These are phyloP conservation scores for Blera fallax DNA, from an alignment of 2,888 invertebrate species.

Conservation along the genomic window DNA sequence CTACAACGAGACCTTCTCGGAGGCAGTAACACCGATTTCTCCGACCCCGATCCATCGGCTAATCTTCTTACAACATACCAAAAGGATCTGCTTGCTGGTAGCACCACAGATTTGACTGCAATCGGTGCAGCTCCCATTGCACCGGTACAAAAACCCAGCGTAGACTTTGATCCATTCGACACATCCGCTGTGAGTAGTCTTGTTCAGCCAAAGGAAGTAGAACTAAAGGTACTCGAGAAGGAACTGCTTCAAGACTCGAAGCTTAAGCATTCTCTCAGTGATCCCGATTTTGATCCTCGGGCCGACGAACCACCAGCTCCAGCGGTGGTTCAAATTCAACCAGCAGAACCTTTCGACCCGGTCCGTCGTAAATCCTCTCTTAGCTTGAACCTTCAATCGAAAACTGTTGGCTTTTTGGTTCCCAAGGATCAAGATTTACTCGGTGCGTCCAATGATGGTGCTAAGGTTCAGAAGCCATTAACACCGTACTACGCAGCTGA, in stretches of 20 bases:
- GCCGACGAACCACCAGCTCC: slow-evolving; percentile 82
- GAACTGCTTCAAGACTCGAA: slow-evolving; percentile 86
- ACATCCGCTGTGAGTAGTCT: slow-evolving; percentile 89
- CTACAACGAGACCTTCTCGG: slow-evolving; percentile 84
- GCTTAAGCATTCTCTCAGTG: slow-evolving; percentile 84
- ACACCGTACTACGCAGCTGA: slow-evolving; percentile 89
- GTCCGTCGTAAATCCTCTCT: slow-evolving; percentile 85
- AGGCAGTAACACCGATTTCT: slow-evolving; percentile 76
- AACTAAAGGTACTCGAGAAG: slow-evolving; percentile 89
- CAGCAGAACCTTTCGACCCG: slow-evolving; percentile 75
- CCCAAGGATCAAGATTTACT: slow-evolving; percentile 84
- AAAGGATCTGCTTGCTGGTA: slow-evolving; percentile 89
- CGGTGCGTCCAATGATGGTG: slow-evolving; percentile 83
- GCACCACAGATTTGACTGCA: slow-evolving; percentile 88
- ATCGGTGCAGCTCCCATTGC: slow-evolving; percentile 87
- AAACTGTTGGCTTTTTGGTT: slow-evolving; percentile 85
- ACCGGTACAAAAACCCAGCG: slow-evolving; percentile 82
- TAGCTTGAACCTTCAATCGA: slow-evolving; percentile 84
- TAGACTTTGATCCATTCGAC: slow-evolving; percentile 92
- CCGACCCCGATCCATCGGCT: slow-evolving; percentile 78
- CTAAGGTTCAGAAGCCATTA: slow-evolving; percentile 87
- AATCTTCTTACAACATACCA: slow-evolving; percentile 82
- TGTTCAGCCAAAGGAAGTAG: slow-evolving; percentile 89
- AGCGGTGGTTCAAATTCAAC: slow-evolving; percentile 49
- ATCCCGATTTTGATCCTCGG: slow-evolving; percentile 92